Conservation (phyloP, 2,797 vertebrate genomes). For the Monodelphis domestica region DNA sequence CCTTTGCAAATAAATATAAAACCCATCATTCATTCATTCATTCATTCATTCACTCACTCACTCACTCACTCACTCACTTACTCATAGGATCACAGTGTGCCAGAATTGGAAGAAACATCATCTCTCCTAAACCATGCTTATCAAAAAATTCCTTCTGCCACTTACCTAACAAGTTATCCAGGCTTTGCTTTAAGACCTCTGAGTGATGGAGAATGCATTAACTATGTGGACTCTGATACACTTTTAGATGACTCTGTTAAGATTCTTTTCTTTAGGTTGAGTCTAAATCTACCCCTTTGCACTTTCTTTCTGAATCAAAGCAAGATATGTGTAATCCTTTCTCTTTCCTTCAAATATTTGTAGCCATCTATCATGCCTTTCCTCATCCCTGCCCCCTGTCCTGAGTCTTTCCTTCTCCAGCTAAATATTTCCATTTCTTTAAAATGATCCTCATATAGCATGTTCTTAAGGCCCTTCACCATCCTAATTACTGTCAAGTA, state of each 20-base stretch:
- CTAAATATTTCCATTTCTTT: not conserved
- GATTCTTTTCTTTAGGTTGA: not conserved
- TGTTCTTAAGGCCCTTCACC: not conserved
- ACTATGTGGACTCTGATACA: not conserved
- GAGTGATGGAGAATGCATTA: not conserved
- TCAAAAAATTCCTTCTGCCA: not conserved
- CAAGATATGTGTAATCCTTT: not conserved
- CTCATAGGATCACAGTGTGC: not conserved
- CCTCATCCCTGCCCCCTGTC: no score
- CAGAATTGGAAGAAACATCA: not conserved
- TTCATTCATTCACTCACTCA: not conserved
- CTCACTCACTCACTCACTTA: not conserved
- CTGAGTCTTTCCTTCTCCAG: not conserved
- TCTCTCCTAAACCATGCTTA: not conserved
- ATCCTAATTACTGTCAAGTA: not conserved
- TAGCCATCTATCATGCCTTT: not conserved
- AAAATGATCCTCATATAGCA: not conserved
- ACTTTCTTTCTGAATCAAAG: not conserved
- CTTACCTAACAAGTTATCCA: not conserved
- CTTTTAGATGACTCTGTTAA: not conserved
- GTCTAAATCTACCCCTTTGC: not conserved
- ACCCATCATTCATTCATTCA: not conserved
- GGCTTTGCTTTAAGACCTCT: not conserved
- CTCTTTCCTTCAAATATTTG: not conserved
- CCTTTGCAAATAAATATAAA: not conserved